Base-by-base conservation (phyloP, 1,140 invertebrate species). In the Hyposmocoma kahamanoa region DNA sequence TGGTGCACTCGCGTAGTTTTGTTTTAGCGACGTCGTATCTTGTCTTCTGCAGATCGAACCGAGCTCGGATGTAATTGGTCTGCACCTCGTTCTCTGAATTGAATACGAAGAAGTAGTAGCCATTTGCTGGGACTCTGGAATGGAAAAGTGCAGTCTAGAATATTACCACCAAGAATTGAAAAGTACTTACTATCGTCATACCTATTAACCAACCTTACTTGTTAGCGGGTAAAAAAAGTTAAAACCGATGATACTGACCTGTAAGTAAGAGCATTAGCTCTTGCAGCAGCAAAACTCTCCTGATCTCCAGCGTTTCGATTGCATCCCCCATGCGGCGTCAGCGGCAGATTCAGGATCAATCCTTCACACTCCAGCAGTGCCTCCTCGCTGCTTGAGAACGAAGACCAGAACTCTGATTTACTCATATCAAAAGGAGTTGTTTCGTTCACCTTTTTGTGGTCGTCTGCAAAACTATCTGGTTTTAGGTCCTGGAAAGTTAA, bases 71-170 rank as follows among this genome's bases (percentile, higher is more conserved):
- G 66, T 89, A 92, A 76, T 93, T 92, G 11, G 87, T 82, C 67
- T 92, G 89, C 1, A 93, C 88, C 68, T 95, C 93, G 64, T 95
- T 95, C 68, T 94, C 93, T 11, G 92, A 94, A 64, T 91, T 93
- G 84, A 94, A 94, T 0, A 95, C 91, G 71, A 95, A 94, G 77
- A 94, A 94, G 56, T 94, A 94, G 66, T 94, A 94, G 17, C 92
- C 93, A 57, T 93, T 92, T 1, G 86, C 84, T 28, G 92, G 91
- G 0, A 94, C 79, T 22, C 79, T 83, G 60, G 4, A 28, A 38
- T 36, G 11, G 32, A 36, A 36, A 17, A 30, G 28, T n/a, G 2
- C 8, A 3, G 8, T 30, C 1, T 30, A 30, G 28, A 10, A 30
- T n/a, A 8, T 30, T 10, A n/a, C 10, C 13, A 30, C 2, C 2